Conservation (phyloP, 2,797 vertebrate genomes). For the Bovichtus variegatus region DNA sequence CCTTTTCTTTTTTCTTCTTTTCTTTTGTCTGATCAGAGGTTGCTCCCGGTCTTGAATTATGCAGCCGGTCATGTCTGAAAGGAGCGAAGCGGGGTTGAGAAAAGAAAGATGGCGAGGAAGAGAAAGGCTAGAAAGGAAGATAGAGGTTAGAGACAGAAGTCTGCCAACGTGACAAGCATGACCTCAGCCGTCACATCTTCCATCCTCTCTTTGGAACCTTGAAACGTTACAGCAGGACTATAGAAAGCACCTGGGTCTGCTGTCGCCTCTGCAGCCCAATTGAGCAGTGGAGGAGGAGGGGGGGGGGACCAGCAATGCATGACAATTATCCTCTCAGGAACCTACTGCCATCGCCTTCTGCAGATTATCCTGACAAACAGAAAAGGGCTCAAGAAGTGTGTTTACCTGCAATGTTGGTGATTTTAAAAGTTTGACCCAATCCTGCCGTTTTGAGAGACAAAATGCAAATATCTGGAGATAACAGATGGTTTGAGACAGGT, state of each 20-base stretch:
- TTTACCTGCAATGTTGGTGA: constrained; percentile 1
- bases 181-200: constrained; percentile 38
- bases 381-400: background rate
- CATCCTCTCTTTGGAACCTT: constrained; percentile 28
- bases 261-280: constrained; percentile 3
- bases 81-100: constrained; percentile 17
- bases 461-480: constrained; percentile 8
- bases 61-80: constrained; percentile 55
- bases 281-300: background rate
- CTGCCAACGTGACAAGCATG: constrained; percentile 53
- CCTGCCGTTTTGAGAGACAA: background rate
- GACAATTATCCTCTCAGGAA: constrained; percentile 41
- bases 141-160: constrained; percentile 64
- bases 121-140: constrained; percentile 32
- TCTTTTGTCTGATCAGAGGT: constrained; percentile 65
- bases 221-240: constrained; percentile 32
- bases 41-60: constrained; percentile 71
- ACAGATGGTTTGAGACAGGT: constrained; percentile 30
- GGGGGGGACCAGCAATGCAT: constrained; percentile 26
- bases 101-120: constrained; percentile 8
- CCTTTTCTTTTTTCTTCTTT: constrained; percentile 25
- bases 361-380: constrained; percentile 9
- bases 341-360: background rate
- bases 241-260: constrained; percentile 30
- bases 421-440: constrained; percentile 31